These are phyloP conservation scores for Artibeus jamaicensis DNA, from an alignment of 2,797 vertebrate genomes.

Conservation along the genomic window DNA sequence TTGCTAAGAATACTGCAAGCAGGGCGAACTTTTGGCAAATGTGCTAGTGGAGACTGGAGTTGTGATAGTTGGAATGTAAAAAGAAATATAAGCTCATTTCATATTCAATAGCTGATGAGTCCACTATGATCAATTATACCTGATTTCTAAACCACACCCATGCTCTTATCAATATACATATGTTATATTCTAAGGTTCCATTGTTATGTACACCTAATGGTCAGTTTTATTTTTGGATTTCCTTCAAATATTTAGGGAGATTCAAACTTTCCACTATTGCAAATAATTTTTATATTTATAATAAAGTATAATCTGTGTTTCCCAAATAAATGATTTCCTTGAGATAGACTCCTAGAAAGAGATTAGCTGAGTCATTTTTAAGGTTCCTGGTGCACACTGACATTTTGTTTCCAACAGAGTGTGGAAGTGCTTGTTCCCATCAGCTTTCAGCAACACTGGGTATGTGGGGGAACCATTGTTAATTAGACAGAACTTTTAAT, in stretches of 20 bases:
- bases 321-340: constrained; percentile 5
- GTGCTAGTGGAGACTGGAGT: background rate
- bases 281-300: background rate
- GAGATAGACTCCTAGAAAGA: constrained; percentile 8
- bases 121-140: background rate
- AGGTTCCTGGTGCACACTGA: background rate
- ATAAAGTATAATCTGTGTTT: background rate
- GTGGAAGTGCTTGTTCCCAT: background rate
- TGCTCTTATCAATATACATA: background rate
- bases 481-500: background rate
- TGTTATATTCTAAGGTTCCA: background rate
- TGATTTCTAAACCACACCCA: background rate
- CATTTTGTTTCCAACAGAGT: background rate
- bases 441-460: background rate
- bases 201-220: background rate
- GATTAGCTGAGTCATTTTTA: constrained; percentile 14
- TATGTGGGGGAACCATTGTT: background rate
- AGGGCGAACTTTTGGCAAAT: background rate
- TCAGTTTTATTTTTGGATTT: constrained; percentile 4
- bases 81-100: background rate
- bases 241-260: background rate
- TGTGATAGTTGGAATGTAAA: background rate
- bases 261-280: background rate
- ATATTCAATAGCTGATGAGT: background rate
- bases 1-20: background rate